Evolutionary conservation across 2,797 vertebrate genomes (phyloP).

Genomic region (Fundulus diaphanus): DNA sequence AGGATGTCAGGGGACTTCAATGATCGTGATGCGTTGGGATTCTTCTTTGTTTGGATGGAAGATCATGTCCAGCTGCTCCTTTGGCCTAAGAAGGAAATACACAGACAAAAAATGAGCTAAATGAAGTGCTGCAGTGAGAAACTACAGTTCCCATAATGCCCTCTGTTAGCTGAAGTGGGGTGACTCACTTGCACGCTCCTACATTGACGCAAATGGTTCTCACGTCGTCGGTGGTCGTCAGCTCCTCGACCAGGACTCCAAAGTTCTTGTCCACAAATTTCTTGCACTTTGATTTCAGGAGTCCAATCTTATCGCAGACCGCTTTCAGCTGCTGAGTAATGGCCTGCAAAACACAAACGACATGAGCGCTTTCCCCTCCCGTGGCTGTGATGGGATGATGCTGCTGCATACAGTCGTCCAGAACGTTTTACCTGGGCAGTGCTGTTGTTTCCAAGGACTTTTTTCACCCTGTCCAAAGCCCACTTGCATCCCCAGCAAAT

Average conservation of each 20-base stretch:
- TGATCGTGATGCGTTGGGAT: rapidly evolving
- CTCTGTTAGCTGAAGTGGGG: not conserved
- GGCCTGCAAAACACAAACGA: slow-evolving; percentile 23
- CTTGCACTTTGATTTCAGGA: slow-evolving; percentile 24
- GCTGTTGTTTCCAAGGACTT: rapidly evolving
- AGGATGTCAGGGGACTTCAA: not conserved
- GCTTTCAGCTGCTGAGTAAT: not conserved
- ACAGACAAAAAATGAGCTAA: not conserved
- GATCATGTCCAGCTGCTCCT: slow-evolving; percentile 19
- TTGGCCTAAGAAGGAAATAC: slow-evolving; percentile 46
- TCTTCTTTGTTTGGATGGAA: not conserved
- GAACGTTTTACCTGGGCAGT: slow-evolving; percentile 12
- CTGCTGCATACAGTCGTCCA: not conserved
- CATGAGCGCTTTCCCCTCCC: not conserved
- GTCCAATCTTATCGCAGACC: slow-evolving; percentile 18
- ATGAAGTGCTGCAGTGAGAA: not conserved
- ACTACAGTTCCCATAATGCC: too few relatives aligned
- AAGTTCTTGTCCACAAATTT: slow-evolving; percentile 35
- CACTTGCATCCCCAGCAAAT: slow-evolving; percentile 41
- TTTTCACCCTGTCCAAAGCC: slow-evolving; percentile 32
- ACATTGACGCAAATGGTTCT: slow-evolving; percentile 63
- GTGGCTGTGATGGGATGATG: not conserved
- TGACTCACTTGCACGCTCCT: slow-evolving; percentile 67
- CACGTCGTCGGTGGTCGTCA: slow-evolving; percentile 56
- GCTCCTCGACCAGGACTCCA: slow-evolving; percentile 33